Conservation (phyloP, 53 echinoderm and acorn worm genomes). For the Echinometra lucunter region DNA sequence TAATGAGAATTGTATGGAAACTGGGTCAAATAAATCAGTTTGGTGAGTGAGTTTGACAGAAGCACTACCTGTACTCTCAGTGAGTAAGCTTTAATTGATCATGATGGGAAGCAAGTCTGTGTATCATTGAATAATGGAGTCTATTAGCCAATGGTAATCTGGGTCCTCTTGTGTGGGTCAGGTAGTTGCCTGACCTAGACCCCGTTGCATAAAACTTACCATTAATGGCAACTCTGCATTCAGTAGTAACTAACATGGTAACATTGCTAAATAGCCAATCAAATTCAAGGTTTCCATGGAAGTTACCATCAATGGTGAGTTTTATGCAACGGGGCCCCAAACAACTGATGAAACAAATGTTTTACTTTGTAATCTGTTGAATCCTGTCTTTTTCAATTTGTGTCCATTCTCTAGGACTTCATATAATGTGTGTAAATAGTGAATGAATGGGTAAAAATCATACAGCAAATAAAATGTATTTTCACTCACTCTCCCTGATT, state of each 20-base stretch:
- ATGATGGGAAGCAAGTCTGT: background rate
- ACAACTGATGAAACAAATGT: no score
- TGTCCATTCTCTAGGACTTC: background rate
- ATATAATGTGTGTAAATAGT: background rate
- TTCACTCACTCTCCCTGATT: background rate
- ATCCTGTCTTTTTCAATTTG: background rate
- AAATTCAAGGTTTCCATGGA: no score
- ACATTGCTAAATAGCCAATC: no score
- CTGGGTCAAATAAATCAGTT: slow-evolving; percentile 50
- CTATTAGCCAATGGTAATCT: background rate
- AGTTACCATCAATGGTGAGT: no score
- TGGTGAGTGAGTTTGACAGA: background rate
- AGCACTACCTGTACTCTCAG: background rate
- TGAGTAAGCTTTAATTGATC: background rate
- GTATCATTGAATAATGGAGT: slow-evolving; percentile 30
- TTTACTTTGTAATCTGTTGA: background rate
- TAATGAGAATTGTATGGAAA: background rate
- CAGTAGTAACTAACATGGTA: no score
- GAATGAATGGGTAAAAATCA: background rate
- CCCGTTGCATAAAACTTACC: no score
- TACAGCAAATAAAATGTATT: background rate
- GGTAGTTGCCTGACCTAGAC: background rate
- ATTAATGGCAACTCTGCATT: no score
- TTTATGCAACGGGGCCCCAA: no score
- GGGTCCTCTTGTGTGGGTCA: background rate